Evolutionary conservation across 1,140 invertebrate genomes (phyloP), one percentile per base, ranked within the genome.

Genomic region (Forficula auricularia): DNA sequence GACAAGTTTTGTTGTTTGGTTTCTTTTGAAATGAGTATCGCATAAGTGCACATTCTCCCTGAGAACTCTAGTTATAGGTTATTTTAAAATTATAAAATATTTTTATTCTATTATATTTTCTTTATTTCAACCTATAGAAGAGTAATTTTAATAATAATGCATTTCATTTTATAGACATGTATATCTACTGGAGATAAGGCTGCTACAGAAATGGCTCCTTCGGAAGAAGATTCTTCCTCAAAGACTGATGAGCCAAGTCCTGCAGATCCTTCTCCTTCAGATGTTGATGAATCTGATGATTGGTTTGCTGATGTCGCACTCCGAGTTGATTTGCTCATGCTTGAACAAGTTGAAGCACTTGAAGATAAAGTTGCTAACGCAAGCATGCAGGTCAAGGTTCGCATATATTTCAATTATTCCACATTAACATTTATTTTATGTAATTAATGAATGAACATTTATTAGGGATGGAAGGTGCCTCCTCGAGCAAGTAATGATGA

Each of bases 341-440:
- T 95, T 8, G 82, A 89, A 52, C 82, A 89, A 57, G 78, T 96
- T 12, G 88, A 95, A 59, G 78, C 78, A 0, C 61, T 97, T 15
- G 89, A 95, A 58, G 90, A 95, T 51, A 81, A 89, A 51, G 82
- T 96, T 2, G 82, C 81, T 2, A 82, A 80, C 42, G 88, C 88
- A 0, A 91, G 85, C 47, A 88, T 97, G 76, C 89, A 95, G 58
- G 72, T 90, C 1, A 91, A 72, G 61, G 67, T 68, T 46, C 44
- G 19, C 15, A 30, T 14, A 27, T 27, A 27, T 27, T 27, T 27
- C 10, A 4, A 6, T 27, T 27, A 19, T 9, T 40, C 14, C 42
- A 42, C n/a, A n/a, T 18, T 6, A 18, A 27, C 4, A 27, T 27
- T 10, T 27, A 27, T 6, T 27, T 27, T 4, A 27, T 6, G 10